Conservation (phyloP, 2,113 vertebrate genomes). For the Xenopus laevis region DNA sequence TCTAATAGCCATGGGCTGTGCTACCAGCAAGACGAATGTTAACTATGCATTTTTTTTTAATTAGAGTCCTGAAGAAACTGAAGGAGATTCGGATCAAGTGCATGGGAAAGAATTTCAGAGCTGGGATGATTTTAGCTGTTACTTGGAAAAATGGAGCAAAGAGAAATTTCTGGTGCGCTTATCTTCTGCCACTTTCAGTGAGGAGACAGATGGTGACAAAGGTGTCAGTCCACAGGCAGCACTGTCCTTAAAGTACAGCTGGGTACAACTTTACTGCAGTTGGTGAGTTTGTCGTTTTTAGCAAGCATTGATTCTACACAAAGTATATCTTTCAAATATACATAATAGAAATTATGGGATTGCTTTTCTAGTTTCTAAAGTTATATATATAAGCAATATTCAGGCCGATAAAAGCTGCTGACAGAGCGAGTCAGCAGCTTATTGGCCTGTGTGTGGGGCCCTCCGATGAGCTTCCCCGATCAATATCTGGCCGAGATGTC, state of each 20-base stretch:
- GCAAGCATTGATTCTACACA: too few species aligned
- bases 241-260: conserved; percentile 27
- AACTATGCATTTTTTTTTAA: background rate
- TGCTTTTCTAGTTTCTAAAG: too few species aligned
- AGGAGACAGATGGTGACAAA: conserved; percentile 3
- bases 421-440: too few species aligned
- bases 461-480: too few species aligned
- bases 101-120: conserved; percentile 35
- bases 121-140: conserved; percentile 25
- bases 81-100: background rate
- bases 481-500: too few species aligned
- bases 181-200: background rate
- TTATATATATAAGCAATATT: too few species aligned
- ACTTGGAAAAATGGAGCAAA: conserved; percentile 21
- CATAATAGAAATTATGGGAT: too few species aligned
- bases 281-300: conserved; percentile 1
- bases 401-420: too few species aligned
- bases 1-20: too few species aligned
- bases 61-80: conserved; percentile 16
- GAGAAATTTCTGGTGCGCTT: conserved; percentile 12
- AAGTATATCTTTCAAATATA: too few species aligned
- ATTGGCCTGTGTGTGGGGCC: too few species aligned
- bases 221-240: background rate
- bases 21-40: too few species aligned
- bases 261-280: conserved; percentile 30